phyloP scores from a whole-genome alignment of 2,797 vertebrate species.

The Ptychadena robeensis region DNA sequence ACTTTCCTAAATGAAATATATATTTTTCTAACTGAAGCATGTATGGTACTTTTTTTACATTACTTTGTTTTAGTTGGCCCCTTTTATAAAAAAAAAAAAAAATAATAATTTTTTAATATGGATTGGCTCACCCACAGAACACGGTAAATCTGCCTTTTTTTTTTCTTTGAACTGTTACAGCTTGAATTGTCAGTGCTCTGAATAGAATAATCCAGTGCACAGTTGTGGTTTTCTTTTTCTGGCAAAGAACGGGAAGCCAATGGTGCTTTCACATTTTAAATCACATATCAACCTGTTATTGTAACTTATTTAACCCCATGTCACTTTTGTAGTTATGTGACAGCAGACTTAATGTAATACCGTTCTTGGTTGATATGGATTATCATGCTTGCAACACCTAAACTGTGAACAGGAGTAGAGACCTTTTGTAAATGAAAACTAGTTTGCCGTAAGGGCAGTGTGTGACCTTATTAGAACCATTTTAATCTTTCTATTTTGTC shows the following conservation, averaged over 20 bases:
- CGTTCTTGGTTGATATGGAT: neutral
- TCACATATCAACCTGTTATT: neutral
- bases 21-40: no score
- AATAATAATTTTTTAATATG: no score
- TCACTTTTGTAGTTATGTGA: neutral
- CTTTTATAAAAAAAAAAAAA: neutral
- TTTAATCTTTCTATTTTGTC: neutral
- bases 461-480: conserved; percentile 1
- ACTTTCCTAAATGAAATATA: no score
- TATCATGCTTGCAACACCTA: no score
- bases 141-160: neutral
- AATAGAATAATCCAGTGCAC: neutral
- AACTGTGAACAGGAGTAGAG: neutral
- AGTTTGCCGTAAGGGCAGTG: conserved; percentile 4
- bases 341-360: neutral
- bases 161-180: no score
- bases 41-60: no score
- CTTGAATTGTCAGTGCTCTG: neutral
- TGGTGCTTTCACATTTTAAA: conserved; percentile 10
- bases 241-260: neutral
- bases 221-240: conserved; percentile 2
- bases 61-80: no score
- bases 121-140: no score
- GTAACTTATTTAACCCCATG: neutral
- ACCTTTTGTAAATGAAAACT: neutral